phyloP scores from a whole-genome alignment of 2,888 invertebrate genomes.

The Hetaerina titia region DNA sequence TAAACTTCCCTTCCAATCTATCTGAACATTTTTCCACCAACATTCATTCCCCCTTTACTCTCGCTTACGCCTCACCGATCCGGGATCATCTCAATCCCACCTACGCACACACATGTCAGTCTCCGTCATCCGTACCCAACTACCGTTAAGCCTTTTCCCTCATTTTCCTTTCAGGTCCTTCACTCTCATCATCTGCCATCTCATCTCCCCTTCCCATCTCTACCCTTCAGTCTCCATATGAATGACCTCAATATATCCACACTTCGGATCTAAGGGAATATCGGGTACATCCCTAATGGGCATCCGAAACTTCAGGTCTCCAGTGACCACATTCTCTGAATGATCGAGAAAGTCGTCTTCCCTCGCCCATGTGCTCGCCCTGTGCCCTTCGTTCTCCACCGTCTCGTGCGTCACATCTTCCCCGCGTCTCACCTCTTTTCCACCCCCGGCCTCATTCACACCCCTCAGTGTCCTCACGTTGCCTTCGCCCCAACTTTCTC shows the following conservation, averaged over 20 bases:
- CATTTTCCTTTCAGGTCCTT: background rate
- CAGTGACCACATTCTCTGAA: conserved; percentile 47
- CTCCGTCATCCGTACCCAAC: background rate
- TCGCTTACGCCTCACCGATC: background rate
- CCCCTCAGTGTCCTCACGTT: background rate
- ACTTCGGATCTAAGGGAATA: conserved; percentile 51
- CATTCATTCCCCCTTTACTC: background rate
- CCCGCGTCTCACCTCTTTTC: background rate
- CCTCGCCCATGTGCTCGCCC: background rate
- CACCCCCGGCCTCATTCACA: background rate
- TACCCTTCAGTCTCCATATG: background rate
- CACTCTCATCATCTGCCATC: background rate
- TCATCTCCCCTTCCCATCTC: background rate
- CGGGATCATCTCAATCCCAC: background rate
- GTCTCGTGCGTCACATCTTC: background rate
- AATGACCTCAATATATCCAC: conserved; percentile 40
- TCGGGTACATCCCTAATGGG: conserved; percentile 62
- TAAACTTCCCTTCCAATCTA: background rate
- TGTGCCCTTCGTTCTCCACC: background rate
- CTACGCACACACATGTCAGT: background rate
- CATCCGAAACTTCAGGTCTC: conserved; percentile 59
- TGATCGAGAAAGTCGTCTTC: background rate
- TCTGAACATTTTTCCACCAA: background rate
- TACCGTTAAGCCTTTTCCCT: background rate
- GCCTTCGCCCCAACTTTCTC: background rate